Base-by-base conservation (phyloP, 1,140 invertebrate genomes). In the Planococcus citri region DNA sequence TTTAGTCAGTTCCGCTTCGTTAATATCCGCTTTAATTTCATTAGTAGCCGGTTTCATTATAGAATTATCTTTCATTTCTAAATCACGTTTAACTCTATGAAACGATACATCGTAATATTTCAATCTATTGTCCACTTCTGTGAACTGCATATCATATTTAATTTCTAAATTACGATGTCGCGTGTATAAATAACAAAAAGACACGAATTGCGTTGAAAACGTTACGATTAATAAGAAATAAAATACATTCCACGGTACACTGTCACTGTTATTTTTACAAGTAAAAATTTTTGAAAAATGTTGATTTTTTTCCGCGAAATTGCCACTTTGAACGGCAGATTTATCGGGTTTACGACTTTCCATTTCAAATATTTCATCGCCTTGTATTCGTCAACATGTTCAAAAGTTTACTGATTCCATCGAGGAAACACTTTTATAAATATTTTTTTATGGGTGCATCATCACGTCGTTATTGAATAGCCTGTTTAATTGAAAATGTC, bases 401-500 rank as follows among this genome's bases (percentile, higher is more conserved):
- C n/a, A 20, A 51, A 51, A 51, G 41, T 51, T 51, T 9, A 51
- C 41, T 51, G 41, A 51, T 51, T 51, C 17, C 41, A 20, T n/a
- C n/a, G n/a, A 51, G 41, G 41, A 20, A 51, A 51, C 41, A 51
- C 17, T 17, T 51, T 9, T 51, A 51, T 9, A 51, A 9, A 51
- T 51, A n/a, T 17, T 51, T 51, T 51, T 51, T 51, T 2, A n/a
- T 51, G 17, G 41, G 17, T 51, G 41, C 41, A 51, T 51, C n/a
- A 17, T 17, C 17, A 51, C 41, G 41, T 51, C 41, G 3, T 33
- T n/a, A n/a, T 20, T 51, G 17, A 51, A 51, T 51, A 51, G 41
- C 41, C 41, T 20, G 24, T 64, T 64, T 25, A 64, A 64, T 64
- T 64, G 60, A 64, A 64, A 64, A 64, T 64, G 60, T 64, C 60